These are phyloP conservation scores for Anolis apletophallus DNA, from an alignment of 2,797 vertebrate genomes.

Conservation along the genomic window DNA sequence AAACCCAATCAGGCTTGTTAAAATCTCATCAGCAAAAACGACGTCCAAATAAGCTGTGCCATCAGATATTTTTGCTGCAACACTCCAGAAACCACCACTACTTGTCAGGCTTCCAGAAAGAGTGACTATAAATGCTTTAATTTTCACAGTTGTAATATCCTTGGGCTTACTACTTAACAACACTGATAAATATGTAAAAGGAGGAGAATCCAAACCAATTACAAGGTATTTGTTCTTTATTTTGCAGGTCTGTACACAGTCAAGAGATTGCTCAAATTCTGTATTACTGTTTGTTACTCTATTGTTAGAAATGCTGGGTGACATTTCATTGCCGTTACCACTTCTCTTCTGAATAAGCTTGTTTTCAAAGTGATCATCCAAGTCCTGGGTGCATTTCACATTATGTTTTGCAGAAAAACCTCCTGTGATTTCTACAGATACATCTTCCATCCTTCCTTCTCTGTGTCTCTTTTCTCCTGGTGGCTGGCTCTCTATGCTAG, in stretches of 20 bases:
- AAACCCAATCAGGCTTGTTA: conserved; percentile 90
- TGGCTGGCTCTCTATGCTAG: conserved; percentile 39
- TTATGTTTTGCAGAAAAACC: conserved; percentile 32
- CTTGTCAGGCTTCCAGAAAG: conserved; percentile 88
- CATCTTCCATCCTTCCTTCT: conserved; percentile 32
- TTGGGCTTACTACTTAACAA: conserved; percentile 76
- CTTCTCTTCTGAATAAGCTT: conserved; percentile 12
- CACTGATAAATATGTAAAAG: conserved; percentile 89
- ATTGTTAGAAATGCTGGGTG: conserved; percentile 33
- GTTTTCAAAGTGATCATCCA: conserved; percentile 48
- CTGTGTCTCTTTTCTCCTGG: conserved; percentile 43
- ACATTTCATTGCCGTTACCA: conserved; percentile 43
- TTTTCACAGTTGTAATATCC: conserved; percentile 73
- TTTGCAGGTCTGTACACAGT: conserved; percentile 36
- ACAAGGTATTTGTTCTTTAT: conserved; percentile 29
- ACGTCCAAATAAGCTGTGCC: conserved; percentile 92
- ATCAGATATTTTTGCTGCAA: conserved; percentile 91
- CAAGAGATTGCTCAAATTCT: conserved; percentile 39
- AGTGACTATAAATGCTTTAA: conserved; percentile 96
- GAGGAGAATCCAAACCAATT: conserved; percentile 78
- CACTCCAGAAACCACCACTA: conserved; percentile 83
- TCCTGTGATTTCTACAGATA: conserved; percentile 35
- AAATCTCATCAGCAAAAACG: conserved; percentile 86
- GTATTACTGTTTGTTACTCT: conserved; percentile 44
- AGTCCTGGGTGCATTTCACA: neutral